phyloP scores from a whole-genome alignment of 2,797 vertebrate genomes.

The Catostomus latipinnis region DNA sequence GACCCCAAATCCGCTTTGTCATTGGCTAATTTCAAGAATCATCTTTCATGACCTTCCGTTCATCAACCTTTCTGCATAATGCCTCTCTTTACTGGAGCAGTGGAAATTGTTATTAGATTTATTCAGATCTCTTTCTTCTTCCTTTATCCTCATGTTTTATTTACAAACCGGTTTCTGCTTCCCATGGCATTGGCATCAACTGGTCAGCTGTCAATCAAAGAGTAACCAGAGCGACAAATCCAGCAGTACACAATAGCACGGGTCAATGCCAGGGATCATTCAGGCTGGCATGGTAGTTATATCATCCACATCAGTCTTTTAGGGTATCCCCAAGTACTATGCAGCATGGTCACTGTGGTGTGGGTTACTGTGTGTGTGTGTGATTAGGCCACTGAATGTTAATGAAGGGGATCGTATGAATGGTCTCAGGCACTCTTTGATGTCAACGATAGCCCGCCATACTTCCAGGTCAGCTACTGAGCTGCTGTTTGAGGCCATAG shows the following conservation, averaged over 20 bases:
- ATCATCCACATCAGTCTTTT: constrained; percentile 34
- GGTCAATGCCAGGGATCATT: not conserved
- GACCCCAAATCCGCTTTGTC: constrained; percentile 33
- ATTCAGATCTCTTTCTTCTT: constrained; percentile 64
- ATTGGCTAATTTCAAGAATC: constrained; percentile 57
- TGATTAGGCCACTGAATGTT: constrained; percentile 39
- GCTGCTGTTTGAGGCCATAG: constrained; percentile 42
- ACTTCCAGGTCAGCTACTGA: constrained; percentile 58
- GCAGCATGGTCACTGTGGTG: constrained; percentile 46
- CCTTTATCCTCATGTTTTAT: constrained; percentile 58
- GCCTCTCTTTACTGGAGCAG: not conserved
- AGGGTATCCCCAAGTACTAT: constrained; percentile 50
- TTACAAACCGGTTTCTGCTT: constrained; percentile 49
- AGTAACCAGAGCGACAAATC: constrained; percentile 42
- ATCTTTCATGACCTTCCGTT: not conserved
- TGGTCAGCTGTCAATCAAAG: constrained; percentile 46
- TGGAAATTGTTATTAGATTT: constrained; percentile 65
- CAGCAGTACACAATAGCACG: not conserved
- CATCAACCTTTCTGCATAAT: constrained; percentile 2
- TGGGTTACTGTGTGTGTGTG: constrained; percentile 22
- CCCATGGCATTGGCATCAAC: constrained; percentile 21
- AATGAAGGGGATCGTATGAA: constrained; percentile 51
- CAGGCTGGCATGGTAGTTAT: not conserved
- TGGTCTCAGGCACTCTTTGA: constrained; percentile 44
- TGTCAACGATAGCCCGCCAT: constrained; percentile 60